Conservation (phyloP, 1,140 invertebrate species). For the Pectinophora gossypiella region DNA sequence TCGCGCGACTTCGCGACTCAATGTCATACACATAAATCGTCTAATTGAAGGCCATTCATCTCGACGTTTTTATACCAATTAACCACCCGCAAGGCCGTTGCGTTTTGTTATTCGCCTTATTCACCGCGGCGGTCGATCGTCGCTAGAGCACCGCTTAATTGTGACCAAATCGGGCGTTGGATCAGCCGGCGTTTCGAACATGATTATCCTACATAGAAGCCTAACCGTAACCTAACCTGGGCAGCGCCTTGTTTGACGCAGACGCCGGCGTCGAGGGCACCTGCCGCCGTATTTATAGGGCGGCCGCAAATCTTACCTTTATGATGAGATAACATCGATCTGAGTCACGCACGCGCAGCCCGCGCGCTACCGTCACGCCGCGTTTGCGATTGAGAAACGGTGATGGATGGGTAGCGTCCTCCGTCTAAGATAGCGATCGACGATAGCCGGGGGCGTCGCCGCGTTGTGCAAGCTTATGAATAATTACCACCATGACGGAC, state of each 20-base stretch:
- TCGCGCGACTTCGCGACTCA: neutral
- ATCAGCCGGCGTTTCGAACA: slow-evolving; percentile 13
- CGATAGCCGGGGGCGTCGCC: slow-evolving; percentile 10
- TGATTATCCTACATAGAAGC: slow-evolving; percentile 19
- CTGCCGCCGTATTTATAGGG: no score
- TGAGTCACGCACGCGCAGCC: no score
- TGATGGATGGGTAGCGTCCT: slow-evolving; percentile 11
- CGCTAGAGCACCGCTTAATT: no score
- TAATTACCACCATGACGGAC: neutral
- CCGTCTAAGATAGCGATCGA: no score
- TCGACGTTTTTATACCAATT: slow-evolving; percentile 27
- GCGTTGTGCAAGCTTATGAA: slow-evolving; percentile 26
- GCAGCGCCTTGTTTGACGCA: no score
- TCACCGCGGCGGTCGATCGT: no score
- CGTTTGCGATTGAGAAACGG: slow-evolving; percentile 30
- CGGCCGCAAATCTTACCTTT: no score
- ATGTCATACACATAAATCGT: neutral
- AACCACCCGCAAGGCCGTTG: slow-evolving; percentile 1
- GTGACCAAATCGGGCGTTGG: slow-evolving; percentile 27
- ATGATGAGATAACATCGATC: no score
- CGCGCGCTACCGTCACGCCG: no score
- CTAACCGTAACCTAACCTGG: no score
- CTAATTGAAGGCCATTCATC: slow-evolving; percentile 6
- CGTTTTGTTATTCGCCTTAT: no score
- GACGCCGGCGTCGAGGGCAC: no score